phyloP scores from a whole-genome alignment of 2,113 vertebrate species.

The Erinaceus europaeus region DNA sequence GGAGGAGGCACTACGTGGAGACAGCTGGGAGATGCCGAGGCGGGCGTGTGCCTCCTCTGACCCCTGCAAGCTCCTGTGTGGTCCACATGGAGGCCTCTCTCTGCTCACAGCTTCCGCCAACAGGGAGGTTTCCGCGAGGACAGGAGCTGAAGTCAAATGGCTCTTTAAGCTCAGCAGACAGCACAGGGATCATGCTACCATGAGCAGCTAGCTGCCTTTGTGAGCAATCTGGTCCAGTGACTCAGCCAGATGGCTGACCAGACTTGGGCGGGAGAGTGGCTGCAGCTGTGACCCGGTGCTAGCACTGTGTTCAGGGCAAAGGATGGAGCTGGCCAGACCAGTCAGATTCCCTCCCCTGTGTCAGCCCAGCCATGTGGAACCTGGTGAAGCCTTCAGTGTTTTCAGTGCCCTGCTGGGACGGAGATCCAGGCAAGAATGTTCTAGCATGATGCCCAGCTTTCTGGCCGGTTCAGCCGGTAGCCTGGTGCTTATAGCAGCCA shows the following conservation, averaged over 20 bases:
- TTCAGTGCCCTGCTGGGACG: background rate
- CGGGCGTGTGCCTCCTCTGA: background rate
- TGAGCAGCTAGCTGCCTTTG: background rate
- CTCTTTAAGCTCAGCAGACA: background rate
- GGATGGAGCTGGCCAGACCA: background rate
- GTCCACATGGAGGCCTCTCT: background rate
- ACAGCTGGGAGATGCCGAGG: background rate
- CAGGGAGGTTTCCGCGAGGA: background rate
- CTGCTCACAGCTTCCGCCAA: background rate
- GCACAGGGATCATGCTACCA: background rate
- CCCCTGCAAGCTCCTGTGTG: no score
- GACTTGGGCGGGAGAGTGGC: background rate
- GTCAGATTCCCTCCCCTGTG: background rate
- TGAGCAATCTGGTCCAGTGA: background rate
- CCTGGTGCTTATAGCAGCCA: background rate
- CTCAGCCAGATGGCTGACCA: rapidly evolving
- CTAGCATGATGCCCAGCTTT: background rate
- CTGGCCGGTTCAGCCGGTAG: background rate
- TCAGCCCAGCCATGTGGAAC: background rate
- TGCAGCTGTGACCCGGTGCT: background rate
- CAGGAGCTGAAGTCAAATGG: background rate
- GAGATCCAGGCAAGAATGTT: background rate
- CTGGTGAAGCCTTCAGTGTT: background rate
- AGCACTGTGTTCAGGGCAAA: background rate
- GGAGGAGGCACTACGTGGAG: no score